A percentile compares a stretch with the other conserved stretches of the same genome.
phyloP scores from a whole-genome alignment of 1,140 invertebrate genomes.

The Plutomurus gul region DNA sequence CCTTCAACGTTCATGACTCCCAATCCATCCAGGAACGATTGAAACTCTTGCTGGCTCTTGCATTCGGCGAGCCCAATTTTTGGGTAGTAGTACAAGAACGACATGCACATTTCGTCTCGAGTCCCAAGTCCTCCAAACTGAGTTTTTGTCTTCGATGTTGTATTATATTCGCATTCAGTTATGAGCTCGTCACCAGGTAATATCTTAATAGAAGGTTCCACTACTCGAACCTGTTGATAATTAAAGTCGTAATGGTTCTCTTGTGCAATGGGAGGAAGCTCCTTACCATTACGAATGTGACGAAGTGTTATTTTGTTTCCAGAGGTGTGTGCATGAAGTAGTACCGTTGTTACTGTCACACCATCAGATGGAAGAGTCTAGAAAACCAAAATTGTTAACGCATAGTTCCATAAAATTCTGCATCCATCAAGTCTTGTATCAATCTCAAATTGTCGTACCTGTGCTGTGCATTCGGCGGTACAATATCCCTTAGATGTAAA shows the following conservation, averaged over 20 bases:
- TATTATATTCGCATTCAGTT: slow-evolving; percentile 78
- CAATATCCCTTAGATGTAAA: slow-evolving; percentile 80
- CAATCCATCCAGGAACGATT: slow-evolving; percentile 39
- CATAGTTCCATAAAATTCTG: background rate
- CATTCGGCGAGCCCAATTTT: slow-evolving; percentile 36
- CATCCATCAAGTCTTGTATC: background rate
- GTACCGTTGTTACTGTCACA: slow-evolving; percentile 76
- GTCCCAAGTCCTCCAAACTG: slow-evolving; percentile 54
- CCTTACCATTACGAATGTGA: slow-evolving; percentile 74
- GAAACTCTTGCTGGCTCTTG: slow-evolving; percentile 40
- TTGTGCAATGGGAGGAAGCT: slow-evolving; percentile 72
- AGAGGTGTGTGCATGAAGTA: slow-evolving; percentile 78
- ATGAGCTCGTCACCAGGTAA: slow-evolving; percentile 77
- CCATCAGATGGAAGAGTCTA: slow-evolving; percentile 76
- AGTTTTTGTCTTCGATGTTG: slow-evolving; percentile 51
- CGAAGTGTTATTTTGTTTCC: slow-evolving; percentile 74
- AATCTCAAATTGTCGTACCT: slow-evolving; percentile 59
- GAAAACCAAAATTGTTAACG: background rate
- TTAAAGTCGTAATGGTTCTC: slow-evolving; percentile 80
- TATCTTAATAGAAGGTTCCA: slow-evolving; percentile 61
- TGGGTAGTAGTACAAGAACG: slow-evolving; percentile 46
- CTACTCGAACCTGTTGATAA: slow-evolving; percentile 78
- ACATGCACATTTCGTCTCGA: slow-evolving; percentile 38
- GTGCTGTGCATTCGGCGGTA: slow-evolving; percentile 74
- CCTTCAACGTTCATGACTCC: slow-evolving; percentile 37